Evolutionary conservation across 64 coral and sea anemone genomes (phyloP).

Genomic region (Porites lutea): DNA sequence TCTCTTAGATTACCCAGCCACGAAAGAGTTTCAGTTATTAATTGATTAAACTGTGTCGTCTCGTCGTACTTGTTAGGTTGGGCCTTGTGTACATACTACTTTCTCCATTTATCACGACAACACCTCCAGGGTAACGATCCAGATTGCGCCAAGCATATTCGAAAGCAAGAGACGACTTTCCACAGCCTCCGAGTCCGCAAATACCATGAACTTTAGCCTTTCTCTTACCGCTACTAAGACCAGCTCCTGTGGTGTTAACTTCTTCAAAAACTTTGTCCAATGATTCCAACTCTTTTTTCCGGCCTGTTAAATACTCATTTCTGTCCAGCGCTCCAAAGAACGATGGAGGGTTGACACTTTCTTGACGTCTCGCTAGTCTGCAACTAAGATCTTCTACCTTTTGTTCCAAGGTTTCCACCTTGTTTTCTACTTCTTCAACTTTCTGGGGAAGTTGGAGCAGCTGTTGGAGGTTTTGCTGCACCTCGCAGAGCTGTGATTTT

Average conservation of each 20-base stretch:
- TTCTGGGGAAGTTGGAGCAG: background rate
- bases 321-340: constrained; percentile 55
- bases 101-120: constrained; percentile 56
- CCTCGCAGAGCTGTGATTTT: background rate
- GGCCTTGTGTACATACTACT: background rate
- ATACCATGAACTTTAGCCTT: constrained; percentile 27
- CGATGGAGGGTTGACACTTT: background rate
- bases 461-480: background rate
- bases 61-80: background rate
- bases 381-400: background rate
- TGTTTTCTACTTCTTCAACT: background rate
- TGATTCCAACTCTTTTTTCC: background rate
- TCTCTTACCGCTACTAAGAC: background rate
- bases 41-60: background rate
- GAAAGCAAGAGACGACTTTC: constrained; percentile 45
- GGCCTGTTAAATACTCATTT: constrained; percentile 42
- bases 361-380: background rate
- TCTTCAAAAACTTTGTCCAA: background rate
- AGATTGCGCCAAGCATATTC: constrained; percentile 41
- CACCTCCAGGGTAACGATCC: constrained; percentile 22
- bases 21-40: constrained; percentile 28
- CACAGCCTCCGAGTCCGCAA: constrained; percentile 49
- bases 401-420: constrained; percentile 7
- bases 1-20: background rate
- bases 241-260: background rate